phyloP scores from a whole-genome alignment of 2,113 vertebrate species.

The Cyanoramphus novaezelandiae region DNA sequence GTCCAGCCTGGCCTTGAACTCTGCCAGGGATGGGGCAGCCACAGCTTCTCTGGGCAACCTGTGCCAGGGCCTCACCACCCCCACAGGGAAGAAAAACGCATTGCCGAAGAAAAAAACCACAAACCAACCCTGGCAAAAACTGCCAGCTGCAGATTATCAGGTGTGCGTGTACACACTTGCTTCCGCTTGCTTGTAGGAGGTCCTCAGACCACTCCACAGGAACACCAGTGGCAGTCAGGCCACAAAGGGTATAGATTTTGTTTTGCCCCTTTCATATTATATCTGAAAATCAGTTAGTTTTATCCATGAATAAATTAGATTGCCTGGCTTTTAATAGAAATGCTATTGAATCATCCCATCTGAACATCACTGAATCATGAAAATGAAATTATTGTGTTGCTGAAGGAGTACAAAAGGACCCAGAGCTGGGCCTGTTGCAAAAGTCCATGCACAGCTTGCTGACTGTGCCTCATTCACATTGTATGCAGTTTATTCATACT shows the following conservation, averaged over 20 bases:
- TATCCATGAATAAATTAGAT: not conserved
- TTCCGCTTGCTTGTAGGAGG: not conserved
- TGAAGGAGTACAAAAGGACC: not conserved
- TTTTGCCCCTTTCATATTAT: not conserved
- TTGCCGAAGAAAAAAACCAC: not conserved
- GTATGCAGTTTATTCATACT: not conserved
- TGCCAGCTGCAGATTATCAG: too few relatives aligned
- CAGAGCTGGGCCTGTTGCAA: not conserved
- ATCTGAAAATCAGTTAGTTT: slow-evolving; percentile 7
- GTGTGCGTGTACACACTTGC: fast-evolving
- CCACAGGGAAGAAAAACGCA: not conserved
- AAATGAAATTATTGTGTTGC: slow-evolving; percentile 9
- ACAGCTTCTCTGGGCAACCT: not conserved
- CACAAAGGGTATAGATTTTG: not conserved
- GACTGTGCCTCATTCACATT: not conserved
- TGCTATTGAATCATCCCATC: not conserved
- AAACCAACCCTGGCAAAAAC: not conserved
- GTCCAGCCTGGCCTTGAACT: not conserved
- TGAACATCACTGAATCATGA: not conserved
- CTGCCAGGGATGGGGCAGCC: not conserved
- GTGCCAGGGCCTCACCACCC: not conserved
- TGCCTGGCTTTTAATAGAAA: slow-evolving; percentile 32
- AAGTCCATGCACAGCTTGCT: not conserved
- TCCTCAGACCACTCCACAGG: not conserved
- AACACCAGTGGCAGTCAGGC: fast-evolving